phyloP scores from a whole-genome alignment of 2,888 invertebrate genomes.

The Subacronicta megacephala region DNA sequence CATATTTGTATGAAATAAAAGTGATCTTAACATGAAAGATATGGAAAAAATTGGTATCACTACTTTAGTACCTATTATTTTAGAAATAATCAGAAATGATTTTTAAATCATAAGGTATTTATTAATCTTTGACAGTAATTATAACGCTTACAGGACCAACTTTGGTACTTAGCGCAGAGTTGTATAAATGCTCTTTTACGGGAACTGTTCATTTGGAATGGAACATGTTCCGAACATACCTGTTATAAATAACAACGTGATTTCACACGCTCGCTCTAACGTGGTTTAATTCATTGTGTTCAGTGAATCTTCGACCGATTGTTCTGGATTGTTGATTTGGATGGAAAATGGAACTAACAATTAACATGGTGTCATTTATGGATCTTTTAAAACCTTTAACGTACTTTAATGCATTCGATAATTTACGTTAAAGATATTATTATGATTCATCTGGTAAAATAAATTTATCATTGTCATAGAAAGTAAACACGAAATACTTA shows the following conservation, averaged over 20 bases:
- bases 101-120: too few relatives aligned
- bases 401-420: too few relatives aligned
- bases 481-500: too few relatives aligned
- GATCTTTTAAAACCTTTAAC: slow-evolving; percentile 25
- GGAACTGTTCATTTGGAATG: slow-evolving; percentile 82
- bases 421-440: too few relatives aligned
- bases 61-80: too few relatives aligned
- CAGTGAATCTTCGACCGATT: slow-evolving; percentile 65
- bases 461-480: too few relatives aligned
- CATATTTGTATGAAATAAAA: too few relatives aligned
- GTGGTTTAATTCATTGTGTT: slow-evolving; percentile 69
- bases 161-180: slow-evolving; percentile 73
- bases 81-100: too few relatives aligned
- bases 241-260: slow-evolving; percentile 76
- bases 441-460: too few relatives aligned
- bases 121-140: slow-evolving; percentile 78
- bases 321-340: slow-evolving; percentile 36
- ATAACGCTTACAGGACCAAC: slow-evolving; percentile 73
- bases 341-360: slow-evolving; percentile 25
- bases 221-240: slow-evolving; percentile 71
- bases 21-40: too few relatives aligned
- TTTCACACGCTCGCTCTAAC: slow-evolving; percentile 71
- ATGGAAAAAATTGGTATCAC: too few relatives aligned
- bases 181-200: slow-evolving; percentile 78
- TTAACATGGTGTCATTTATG: slow-evolving; percentile 49